These are phyloP conservation scores for Psittacula derbiana DNA, from an alignment of 2,797 vertebrate genomes.

Conservation along the genomic window DNA sequence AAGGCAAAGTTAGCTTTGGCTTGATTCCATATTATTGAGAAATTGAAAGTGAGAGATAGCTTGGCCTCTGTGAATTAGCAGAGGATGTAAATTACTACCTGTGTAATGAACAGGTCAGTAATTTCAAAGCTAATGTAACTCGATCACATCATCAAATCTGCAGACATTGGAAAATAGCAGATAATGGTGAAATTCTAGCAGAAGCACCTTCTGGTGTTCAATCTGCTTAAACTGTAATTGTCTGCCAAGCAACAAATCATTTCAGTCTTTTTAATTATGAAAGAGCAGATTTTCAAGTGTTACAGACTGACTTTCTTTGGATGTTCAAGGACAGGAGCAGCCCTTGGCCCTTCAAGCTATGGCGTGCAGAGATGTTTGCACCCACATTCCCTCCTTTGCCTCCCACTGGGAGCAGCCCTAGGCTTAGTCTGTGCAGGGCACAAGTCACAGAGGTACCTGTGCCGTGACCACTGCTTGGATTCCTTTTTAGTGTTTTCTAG, in stretches of 20 bases:
- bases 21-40: not conserved
- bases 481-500: not conserved
- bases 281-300: not conserved
- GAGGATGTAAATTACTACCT: slow-evolving; percentile 9
- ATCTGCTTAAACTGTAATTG: not conserved
- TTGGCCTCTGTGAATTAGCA: slow-evolving; percentile 20
- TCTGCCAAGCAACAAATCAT: not conserved
- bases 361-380: not conserved
- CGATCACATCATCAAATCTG: not conserved
- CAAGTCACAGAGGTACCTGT: accelerated
- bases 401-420: not conserved
- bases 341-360: not conserved
- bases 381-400: not conserved
- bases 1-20: not conserved
- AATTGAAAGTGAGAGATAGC: not conserved
- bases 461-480: not conserved
- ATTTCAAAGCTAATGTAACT: slow-evolving; percentile 9
- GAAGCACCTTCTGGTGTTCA: not conserved
- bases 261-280: not conserved
- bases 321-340: not conserved
- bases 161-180: not conserved
- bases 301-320: not conserved
- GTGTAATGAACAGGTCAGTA: not conserved
- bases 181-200: not conserved
- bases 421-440: not conserved